phyloP scores from a whole-genome alignment of 2,113 vertebrate species.

The Prionailurus bengalensis region DNA sequence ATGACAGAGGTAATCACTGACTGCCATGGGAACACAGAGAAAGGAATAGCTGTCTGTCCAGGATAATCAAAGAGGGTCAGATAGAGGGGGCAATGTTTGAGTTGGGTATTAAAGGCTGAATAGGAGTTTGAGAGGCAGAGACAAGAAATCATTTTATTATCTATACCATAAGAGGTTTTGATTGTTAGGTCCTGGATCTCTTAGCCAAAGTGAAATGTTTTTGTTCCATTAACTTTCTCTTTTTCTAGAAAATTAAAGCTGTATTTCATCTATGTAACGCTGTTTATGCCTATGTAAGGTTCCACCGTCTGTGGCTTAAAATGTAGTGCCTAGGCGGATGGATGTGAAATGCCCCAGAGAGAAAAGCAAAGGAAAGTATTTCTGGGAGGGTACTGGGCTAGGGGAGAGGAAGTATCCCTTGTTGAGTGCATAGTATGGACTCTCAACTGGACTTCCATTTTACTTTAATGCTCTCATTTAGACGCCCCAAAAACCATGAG shows the following conservation, averaged over 20 bases:
- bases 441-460: background rate
- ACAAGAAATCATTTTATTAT: background rate
- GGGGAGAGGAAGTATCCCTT: background rate
- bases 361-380: background rate
- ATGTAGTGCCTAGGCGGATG: background rate
- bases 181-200: background rate
- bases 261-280: background rate
- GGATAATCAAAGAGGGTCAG: background rate
- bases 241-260: background rate
- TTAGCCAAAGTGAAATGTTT: background rate
- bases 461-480: background rate
- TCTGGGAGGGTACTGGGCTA: background rate
- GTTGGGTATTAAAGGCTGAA: background rate
- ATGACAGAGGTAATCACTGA: background rate
- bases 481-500: background rate
- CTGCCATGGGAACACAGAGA: background rate
- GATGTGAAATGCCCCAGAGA: background rate
- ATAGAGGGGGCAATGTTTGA: background rate
- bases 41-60: background rate
- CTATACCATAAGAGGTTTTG: background rate
- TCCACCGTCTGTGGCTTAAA: background rate
- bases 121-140: conserved; percentile 13
- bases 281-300: background rate
- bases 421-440: background rate
- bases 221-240: background rate